Evolutionary conservation across 2,113 vertebrate genomes (phyloP).

Genomic region (Muntiacus reevesi): DNA sequence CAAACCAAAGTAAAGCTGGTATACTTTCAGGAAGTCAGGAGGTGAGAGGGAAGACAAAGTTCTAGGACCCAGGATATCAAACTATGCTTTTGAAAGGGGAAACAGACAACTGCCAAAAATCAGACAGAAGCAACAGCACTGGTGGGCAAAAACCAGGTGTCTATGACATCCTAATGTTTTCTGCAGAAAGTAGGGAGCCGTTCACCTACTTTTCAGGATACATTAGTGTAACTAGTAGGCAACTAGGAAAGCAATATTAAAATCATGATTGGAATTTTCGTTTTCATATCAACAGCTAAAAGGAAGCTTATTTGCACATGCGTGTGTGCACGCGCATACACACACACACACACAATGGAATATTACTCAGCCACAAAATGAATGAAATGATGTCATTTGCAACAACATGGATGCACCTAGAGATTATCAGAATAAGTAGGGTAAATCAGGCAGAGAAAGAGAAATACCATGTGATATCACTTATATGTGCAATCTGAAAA

Average conservation of each 20-base stretch:
- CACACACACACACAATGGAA: neutral
- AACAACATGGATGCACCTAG: neutral
- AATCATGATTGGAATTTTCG: neutral
- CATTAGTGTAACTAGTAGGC: neutral
- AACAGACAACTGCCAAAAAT: neutral
- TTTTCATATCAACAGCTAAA: neutral
- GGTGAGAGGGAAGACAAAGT: neutral
- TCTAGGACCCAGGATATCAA: neutral
- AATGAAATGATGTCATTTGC: neutral
- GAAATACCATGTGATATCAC: neutral
- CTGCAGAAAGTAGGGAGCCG: neutral
- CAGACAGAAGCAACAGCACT: neutral
- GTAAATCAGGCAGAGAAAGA: neutral
- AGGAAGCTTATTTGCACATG: neutral
- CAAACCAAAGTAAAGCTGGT: neutral
- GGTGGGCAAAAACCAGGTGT: neutral
- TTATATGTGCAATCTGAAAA: neutral
- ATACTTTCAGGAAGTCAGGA: neutral
- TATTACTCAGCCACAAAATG: neutral
- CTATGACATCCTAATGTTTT: neutral
- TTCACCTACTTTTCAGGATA: neutral
- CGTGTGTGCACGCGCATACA: accelerated
- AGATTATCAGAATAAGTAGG: neutral
- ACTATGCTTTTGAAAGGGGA: neutral
- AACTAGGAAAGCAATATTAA: neutral